Evolutionary conservation across 2,888 invertebrate genomes (phyloP), one percentile per base, ranked within the genome.

Genomic region (Ormia ochracea): DNA sequence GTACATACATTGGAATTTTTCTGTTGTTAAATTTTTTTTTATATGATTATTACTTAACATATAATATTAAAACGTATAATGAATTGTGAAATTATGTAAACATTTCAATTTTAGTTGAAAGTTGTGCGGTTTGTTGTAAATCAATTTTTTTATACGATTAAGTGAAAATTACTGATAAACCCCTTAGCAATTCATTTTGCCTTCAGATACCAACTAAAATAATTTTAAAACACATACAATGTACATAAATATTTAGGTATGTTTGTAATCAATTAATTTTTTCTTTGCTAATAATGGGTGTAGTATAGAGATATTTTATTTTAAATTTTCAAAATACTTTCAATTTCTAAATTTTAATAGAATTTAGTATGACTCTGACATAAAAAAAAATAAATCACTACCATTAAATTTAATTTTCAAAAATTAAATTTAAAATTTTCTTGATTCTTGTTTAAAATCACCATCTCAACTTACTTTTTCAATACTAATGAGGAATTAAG

Each of bases 21-120:
- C 41, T 52, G 66, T 66, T 66, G 28, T 52, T 54, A 63, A 1
- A 41, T 4, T 14, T 54, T 28, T 54, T 48, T 65, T 50, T 26
- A 33, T 12, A 52, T 41, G n/a, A 10, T 50, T 58, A 21, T n/a
- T 28, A 54, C 26, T 43, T 61, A 33, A 21, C 26, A 26, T 65
- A 65, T 26, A 45, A 41, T 48, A 23, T 56, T 58, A 21, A 61
- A 28, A 10, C 28, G 38, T 58, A 74, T 38, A 58, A 66, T 14
- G 59, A 68, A 45, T 75, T 56, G 56, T 59, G 43, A 50, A 75
- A 68, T 41, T 54, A n/a, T n/a, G n/a, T n/a, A 10, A 19, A 38
- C 68, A 61, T 68, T 58, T 50, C 5, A 63, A 26, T 33, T 72
- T 52, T 72, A 63, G 72, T 54, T 48, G 56, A 73, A 65, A 63